Evolutionary conservation across 1,140 invertebrate species (phyloP).

Genomic region (Cotesia glomerata): DNA sequence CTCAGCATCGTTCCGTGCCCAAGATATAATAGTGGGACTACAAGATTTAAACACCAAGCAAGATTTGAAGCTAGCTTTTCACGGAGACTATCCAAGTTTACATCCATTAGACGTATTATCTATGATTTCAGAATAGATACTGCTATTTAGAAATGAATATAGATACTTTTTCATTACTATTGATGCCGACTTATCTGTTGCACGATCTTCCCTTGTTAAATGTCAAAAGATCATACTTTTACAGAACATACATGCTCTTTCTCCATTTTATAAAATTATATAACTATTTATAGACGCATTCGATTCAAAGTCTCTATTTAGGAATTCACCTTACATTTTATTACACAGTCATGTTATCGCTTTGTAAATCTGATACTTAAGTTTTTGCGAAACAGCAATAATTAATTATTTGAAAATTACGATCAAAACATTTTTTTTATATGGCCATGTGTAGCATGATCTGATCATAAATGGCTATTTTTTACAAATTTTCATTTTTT

Average conservation of each 20-base stretch:
- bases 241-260: constrained; percentile 18
- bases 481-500: too few species aligned
- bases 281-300: constrained; percentile 21
- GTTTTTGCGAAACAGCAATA: too few species aligned
- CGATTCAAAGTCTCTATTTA: not conserved
- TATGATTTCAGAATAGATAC: too few species aligned
- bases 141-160: not conserved
- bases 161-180: constrained; percentile 3
- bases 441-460: too few species aligned
- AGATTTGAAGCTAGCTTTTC: too few species aligned
- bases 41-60: constrained; percentile 20
- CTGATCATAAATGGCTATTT: too few species aligned
- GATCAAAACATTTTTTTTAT: too few species aligned
- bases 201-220: constrained; percentile 40
- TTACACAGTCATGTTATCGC: not conserved
- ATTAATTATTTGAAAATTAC: too few species aligned
- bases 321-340: not conserved
- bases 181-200: constrained; percentile 35
- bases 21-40: too few species aligned
- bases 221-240: constrained; percentile 18
- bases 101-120: too few species aligned
- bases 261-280: constrained; percentile 1
- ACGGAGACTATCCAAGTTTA: too few species aligned
- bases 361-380: too few species aligned
- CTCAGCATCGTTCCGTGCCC: not conserved